Conservation (phyloP, 2,888 invertebrate species). For the Nomada ruficornis region DNA sequence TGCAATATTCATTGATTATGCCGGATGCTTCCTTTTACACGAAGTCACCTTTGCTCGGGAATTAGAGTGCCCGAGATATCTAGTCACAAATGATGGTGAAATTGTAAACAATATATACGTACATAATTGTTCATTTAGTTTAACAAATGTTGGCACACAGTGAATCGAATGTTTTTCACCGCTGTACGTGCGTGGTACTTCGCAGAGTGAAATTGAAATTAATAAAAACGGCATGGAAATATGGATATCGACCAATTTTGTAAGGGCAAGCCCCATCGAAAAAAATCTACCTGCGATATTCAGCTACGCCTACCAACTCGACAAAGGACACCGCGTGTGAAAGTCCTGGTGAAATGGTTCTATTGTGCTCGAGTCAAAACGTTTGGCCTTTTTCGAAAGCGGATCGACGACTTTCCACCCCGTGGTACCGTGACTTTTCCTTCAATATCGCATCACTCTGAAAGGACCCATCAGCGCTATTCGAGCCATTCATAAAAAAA, state of each 20-base stretch:
- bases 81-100: too few species aligned
- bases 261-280: slow-evolving; percentile 24
- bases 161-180: too few species aligned
- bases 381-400: slow-evolving; percentile 61
- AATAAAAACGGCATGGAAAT: background rate
- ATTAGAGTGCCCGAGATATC: too few species aligned
- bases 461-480: background rate
- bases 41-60: background rate
- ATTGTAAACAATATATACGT: too few species aligned
- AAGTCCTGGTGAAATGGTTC: slow-evolving; percentile 73
- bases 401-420: slow-evolving; percentile 35
- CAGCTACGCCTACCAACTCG: slow-evolving; percentile 72
- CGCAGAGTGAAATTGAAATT: background rate
- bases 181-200: too few species aligned
- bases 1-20: background rate
- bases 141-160: too few species aligned
- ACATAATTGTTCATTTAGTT: too few species aligned
- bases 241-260: background rate
- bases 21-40: background rate
- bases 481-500: slow-evolving; percentile 1
- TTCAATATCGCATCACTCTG: background rate
- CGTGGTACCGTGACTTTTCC: background rate
- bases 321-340: slow-evolving; percentile 74
- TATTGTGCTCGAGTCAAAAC: slow-evolving; percentile 75
- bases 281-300: slow-evolving; percentile 70